Evolutionary conservation across 2,888 invertebrate species (phyloP), one percentile per base, ranked within the genome.

Genomic region (Lumbricus terrestris): DNA sequence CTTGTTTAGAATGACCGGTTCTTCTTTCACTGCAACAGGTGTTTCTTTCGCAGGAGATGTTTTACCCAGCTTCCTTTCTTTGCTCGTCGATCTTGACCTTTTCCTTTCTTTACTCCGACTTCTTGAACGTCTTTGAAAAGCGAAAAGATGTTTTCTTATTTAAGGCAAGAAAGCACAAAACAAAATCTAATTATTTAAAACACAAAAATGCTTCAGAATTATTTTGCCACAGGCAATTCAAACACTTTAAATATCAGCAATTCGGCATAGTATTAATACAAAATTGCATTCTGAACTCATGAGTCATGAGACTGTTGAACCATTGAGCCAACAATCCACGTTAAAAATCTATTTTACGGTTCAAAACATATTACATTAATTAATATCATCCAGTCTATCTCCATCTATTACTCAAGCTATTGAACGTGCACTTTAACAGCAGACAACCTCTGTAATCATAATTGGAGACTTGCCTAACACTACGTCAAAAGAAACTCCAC

Each of bases 41-140:
- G 85, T 37, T 88, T 88, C 88, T 47, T 88, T 35, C 5, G 1
- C 40, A 29, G 40, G 88, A 35, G 42, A 88, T 20, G 18, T 23
- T 40, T 40, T 42, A 40, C 88, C 16, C n/a, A 35, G 33, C n/a
- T 69, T 89, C 69, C 82, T 37, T 89, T 69, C 89, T 54, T 33
- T 69, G 42, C 69, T 69, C 20, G n/a, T 69, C 33, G 37, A 47
- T n/a, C 83, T 83, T 34, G 83, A 85, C 37, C 85, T 18, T 37
- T 85, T 85, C 35, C 90, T 88, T 33, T 88, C 90, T 88, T 54
- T 89, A 85, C 91, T 89, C 90, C 92, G 91, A 85, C 82, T 82
- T 82, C 83, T 83, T 29, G 83, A 83, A 83, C 33, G 83, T 29
- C n/a, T 83, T 85, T 23, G 35, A 35, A 34, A 34, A 85, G 0